Evolutionary conservation across 2,797 vertebrate species (phyloP).

Genomic region (Pristis pectinata): DNA sequence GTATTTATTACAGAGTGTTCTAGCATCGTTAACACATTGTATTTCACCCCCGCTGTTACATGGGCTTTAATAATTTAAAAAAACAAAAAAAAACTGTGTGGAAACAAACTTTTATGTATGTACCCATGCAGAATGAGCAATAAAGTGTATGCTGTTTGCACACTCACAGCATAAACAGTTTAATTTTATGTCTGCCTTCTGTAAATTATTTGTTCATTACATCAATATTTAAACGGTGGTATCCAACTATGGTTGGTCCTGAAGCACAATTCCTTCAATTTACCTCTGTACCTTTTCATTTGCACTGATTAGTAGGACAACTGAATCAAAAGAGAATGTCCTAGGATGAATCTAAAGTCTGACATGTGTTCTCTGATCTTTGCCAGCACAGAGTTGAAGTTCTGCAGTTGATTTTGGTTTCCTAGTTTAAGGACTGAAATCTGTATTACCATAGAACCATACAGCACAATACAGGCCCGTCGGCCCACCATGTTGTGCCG

Average conservation of each 20-base stretch:
- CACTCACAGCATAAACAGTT: slow-evolving; percentile 67
- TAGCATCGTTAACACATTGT: slow-evolving; percentile 69
- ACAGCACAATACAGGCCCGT: too few species aligned
- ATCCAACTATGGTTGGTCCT: background rate
- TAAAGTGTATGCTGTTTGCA: slow-evolving; percentile 90
- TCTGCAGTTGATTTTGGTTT: background rate
- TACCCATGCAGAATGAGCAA: slow-evolving; percentile 85
- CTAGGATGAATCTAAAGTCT: background rate
- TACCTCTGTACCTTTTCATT: background rate
- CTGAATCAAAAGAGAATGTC: background rate
- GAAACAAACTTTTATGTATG: slow-evolving; percentile 62
- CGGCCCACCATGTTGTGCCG: too few species aligned
- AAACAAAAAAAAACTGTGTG: slow-evolving; percentile 68
- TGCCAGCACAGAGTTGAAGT: background rate
- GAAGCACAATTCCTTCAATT: background rate
- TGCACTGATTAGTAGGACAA: background rate
- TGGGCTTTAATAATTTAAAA: slow-evolving; percentile 73
- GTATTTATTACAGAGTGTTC: slow-evolving; percentile 82
- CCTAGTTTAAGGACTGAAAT: too few species aligned
- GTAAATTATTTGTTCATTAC: background rate
- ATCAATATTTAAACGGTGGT: background rate
- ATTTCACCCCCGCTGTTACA: slow-evolving; percentile 72
- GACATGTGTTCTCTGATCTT: background rate
- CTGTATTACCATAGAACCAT: too few species aligned
- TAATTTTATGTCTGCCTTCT: slow-evolving; percentile 26